Evolutionary conservation across 2,797 vertebrate genomes (phyloP), one percentile per base, ranked within the genome.

Genomic region (Staurois parvus): DNA sequence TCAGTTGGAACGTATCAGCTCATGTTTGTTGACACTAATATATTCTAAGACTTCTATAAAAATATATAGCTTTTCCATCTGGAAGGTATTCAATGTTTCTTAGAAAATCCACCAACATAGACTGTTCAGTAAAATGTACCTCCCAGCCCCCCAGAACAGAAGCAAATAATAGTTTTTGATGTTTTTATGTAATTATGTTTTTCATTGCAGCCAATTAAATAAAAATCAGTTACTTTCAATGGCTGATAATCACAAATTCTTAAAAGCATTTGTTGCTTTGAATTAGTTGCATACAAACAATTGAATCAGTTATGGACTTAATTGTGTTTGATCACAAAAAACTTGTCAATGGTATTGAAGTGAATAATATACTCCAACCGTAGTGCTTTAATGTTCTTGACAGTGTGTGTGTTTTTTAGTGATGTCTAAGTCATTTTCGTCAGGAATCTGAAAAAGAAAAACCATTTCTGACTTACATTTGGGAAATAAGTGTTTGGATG

Each of bases 171-270:
- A 70, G 68, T 70, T 70, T 69, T 93, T 90, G 85, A 34, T 37
- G 87, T 92, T 90, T 93, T 90, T 90, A 88, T 89, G 88, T 94
- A 91, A 94, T 94, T 94, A 94, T 89, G 89, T 93, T 93, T 91
- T 94, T 92, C 37, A 89, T 89, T 89, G 88, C 90, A 91, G 89
- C 88, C 92, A 94, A 94, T 95, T 95, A 94, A 24, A 92, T 93
- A 93, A 93, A 93, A 93, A 93, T 92, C 79, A 84, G 88, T 94
- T 93, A 93, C 93, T 94, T 95, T 95, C 92, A 93, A 94, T 93
- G 93, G 90, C 91, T 88, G 91, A 91, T 94, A 94, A 95, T 95
- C 93, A 95, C 90, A 94, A 93, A 88, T 90, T 59, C 3, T 21
- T 59, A 8, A 7, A 56, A 8, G 21, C n/a, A 5, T 59, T 59